Conservation (phyloP, 2,797 vertebrate species). For the Schizopygopsis pylzovi region DNA sequence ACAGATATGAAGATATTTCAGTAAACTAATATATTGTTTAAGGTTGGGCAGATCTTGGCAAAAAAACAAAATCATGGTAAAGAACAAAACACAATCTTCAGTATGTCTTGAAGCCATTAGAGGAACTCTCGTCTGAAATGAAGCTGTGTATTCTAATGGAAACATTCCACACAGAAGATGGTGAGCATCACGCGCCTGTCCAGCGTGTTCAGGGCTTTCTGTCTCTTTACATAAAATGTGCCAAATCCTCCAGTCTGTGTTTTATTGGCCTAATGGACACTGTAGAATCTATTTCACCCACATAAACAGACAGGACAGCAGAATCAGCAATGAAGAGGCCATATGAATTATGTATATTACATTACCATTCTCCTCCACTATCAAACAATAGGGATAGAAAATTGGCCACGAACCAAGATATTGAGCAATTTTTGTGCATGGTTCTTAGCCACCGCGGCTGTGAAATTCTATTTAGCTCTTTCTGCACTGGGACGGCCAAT, state of each 20-base stretch:
- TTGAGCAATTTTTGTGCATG: slow-evolving; percentile 92
- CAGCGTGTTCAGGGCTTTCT: slow-evolving; percentile 56
- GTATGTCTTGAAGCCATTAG: not conserved
- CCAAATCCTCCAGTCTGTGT: slow-evolving; percentile 78
- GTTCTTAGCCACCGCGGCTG: slow-evolving; percentile 90
- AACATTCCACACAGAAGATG: slow-evolving; percentile 16
- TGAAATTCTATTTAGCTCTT: slow-evolving; percentile 91
- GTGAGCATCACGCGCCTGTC: slow-evolving; percentile 25
- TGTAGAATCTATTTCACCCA: slow-evolving; percentile 86
- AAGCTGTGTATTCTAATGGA: slow-evolving; percentile 36
- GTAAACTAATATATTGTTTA: not conserved
- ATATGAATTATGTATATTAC: slow-evolving; percentile 95
- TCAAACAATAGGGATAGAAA: slow-evolving; percentile 82
- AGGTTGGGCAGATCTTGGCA: not conserved
- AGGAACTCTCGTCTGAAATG: slow-evolving; percentile 24
- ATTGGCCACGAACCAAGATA: slow-evolving; percentile 87
- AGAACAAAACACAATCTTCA: not conserved
- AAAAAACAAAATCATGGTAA: not conserved
- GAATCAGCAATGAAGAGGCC: slow-evolving; percentile 82
- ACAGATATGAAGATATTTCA: not conserved
- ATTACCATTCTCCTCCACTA: slow-evolving; percentile 84
- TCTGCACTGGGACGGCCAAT: slow-evolving; percentile 82
- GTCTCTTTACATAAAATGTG: slow-evolving; percentile 77
- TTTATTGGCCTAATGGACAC: slow-evolving; percentile 84
- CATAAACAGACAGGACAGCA: slow-evolving; percentile 87